Evolutionary conservation across 2,113 vertebrate species (phyloP), one percentile per base, ranked within the genome.

Genomic region (Cephalopterus ornatus): DNA sequence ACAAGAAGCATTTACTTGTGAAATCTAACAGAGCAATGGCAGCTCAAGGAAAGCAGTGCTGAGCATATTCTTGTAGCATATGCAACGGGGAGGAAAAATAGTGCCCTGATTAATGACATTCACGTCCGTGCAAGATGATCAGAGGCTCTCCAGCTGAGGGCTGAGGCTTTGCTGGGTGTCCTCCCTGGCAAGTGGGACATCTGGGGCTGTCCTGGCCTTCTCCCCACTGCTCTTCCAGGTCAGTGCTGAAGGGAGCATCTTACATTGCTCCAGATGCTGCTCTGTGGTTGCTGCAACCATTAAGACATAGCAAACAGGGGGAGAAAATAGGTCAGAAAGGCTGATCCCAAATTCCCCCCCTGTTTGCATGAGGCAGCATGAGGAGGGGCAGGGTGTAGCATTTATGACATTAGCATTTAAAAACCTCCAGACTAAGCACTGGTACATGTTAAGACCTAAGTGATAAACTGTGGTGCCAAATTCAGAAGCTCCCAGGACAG

Each of bases 21-120:
- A 95, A 97, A 97, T 96, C 32, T 95, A 85, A 53, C 95, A 94
- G 86, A 33, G 93, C 71, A 17, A 14, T 47, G 95, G 82, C 93
- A 97, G 78, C 78, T 44, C 80, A 4, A 14, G 6, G 58, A 47
- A 35, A 30, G 52, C 8, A 52, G 77, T 0, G 53, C 75, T 68
- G 75, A 79, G 74, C 41, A 14, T 9, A 12, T 70, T 63, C 46
- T 5, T 56, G 47, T 9, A 71, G 68, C 9, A 8, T 16, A 33
- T 32, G 50, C 66, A 61, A 12, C 2, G 2, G 37, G 37, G 49
- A 33, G 56, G 30, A 17, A 56, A 81, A 44, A 4, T 4, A 67
- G 42, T 0, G 2, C 7, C 12, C 0, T 32, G 59, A 49, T 44
- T 30, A 37, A 72, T 39, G 92, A 6, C 35, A 17, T 12, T 12